These are phyloP conservation scores for Acanthosoma haemorrhoidale DNA, from an alignment of 2,888 invertebrate genomes.

Conservation along the genomic window DNA sequence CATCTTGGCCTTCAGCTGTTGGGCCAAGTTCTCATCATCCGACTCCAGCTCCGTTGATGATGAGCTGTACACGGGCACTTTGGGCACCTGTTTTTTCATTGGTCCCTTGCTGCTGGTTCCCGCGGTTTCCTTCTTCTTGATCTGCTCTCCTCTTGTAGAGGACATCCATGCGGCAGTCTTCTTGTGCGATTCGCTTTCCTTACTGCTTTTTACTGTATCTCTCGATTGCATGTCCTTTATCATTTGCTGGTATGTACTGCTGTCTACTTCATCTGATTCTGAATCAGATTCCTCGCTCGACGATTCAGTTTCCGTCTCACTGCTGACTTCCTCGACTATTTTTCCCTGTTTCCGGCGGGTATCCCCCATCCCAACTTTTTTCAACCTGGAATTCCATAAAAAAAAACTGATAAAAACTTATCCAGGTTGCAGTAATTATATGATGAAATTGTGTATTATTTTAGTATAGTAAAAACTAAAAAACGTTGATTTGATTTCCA, in stretches of 20 bases:
- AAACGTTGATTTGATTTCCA: no score
- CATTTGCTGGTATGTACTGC: background rate
- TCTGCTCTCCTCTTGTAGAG: background rate
- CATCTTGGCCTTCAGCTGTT: background rate
- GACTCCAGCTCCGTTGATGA: background rate
- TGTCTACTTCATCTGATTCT: background rate
- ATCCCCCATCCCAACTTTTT: constrained; percentile 6
- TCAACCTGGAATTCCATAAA: background rate
- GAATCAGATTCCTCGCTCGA: background rate
- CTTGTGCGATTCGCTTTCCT: background rate
- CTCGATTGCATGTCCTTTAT: background rate
- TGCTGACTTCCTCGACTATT: background rate
- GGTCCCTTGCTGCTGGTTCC: background rate
- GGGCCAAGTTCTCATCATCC: background rate
- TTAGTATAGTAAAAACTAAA: no score
- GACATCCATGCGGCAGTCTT: background rate
- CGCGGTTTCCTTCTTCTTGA: background rate
- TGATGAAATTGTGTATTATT: no score
- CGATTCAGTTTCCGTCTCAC: background rate
- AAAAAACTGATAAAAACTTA: no score
- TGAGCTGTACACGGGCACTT: background rate
- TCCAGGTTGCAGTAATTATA: no score
- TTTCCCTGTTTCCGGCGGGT: background rate
- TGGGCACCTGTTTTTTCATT: background rate
- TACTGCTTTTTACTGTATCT: background rate